phyloP scores from a whole-genome alignment of 2,113 vertebrate species.

The Notiomystis cincta region DNA sequence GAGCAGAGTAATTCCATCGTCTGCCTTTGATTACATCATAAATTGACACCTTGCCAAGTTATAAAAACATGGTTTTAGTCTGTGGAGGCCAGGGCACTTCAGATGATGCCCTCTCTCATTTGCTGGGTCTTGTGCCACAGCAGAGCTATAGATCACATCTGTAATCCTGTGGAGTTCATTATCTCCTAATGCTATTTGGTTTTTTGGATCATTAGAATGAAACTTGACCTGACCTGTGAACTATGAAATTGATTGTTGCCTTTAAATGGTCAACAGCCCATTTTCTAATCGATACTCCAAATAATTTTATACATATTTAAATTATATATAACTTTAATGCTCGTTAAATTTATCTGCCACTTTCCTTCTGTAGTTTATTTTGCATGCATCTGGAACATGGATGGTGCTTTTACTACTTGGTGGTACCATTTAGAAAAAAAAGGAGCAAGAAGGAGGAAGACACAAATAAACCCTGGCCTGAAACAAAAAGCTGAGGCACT shows the following conservation, averaged over 20 bases:
- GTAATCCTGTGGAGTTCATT: slow-evolving; percentile 76
- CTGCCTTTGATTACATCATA: slow-evolving; percentile 74
- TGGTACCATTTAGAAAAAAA: slow-evolving; percentile 22
- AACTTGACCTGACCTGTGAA: slow-evolving; percentile 87
- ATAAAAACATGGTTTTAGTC: slow-evolving; percentile 61
- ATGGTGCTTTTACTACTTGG: slow-evolving; percentile 62
- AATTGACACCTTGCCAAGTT: slow-evolving; percentile 70
- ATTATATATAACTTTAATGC: slow-evolving; percentile 86
- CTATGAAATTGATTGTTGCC: slow-evolving; percentile 82
- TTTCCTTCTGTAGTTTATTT: slow-evolving; percentile 69
- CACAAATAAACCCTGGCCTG: neutral
- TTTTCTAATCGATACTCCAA: slow-evolving; percentile 82
- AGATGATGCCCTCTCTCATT: slow-evolving; percentile 54
- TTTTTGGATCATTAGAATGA: slow-evolving; percentile 79
- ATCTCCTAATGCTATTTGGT: slow-evolving; percentile 79
- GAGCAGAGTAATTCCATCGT: slow-evolving; percentile 49
- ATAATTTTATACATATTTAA: slow-evolving; percentile 87
- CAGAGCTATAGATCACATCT: slow-evolving; percentile 72
- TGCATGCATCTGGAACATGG: slow-evolving; percentile 55
- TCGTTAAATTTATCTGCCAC: slow-evolving; percentile 82
- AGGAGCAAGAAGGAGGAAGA: neutral
- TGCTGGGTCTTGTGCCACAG: slow-evolving; percentile 44
- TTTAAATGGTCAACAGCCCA: slow-evolving; percentile 82
- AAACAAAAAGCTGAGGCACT: neutral
- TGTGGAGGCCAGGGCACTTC: slow-evolving; percentile 42